phyloP scores from a whole-genome alignment of 2,797 vertebrate genomes.

The Melanotaenia nigrans region DNA sequence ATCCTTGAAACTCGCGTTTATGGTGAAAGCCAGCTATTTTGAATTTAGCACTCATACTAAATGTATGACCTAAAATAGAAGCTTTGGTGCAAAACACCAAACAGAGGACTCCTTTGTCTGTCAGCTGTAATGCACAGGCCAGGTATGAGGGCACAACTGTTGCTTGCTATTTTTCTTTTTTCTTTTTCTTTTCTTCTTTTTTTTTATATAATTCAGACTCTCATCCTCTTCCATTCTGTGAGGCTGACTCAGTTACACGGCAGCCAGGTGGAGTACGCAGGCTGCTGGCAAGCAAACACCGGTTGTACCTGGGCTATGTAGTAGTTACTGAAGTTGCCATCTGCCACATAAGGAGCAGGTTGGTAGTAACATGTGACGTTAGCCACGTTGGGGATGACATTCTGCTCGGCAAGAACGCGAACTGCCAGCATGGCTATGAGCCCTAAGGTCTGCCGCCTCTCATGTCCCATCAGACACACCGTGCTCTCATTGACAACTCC shows the following conservation, averaged over 20 bases:
- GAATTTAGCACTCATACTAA: slow-evolving; percentile 55
- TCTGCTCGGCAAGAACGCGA: slow-evolving; percentile 96
- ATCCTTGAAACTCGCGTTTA: slow-evolving; percentile 49
- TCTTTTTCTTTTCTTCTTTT: too few relatives aligned
- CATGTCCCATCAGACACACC: slow-evolving; percentile 99
- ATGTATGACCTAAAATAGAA: slow-evolving; percentile 68
- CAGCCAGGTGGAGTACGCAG: slow-evolving; percentile 96
- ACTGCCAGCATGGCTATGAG: slow-evolving; percentile 98
- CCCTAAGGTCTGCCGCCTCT: slow-evolving; percentile 96
- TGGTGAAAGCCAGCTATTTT: slow-evolving; percentile 52
- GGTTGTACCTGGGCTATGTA: slow-evolving; percentile 98
- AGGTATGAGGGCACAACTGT: slow-evolving; percentile 43
- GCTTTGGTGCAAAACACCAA: slow-evolving; percentile 77
- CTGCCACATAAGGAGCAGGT: slow-evolving; percentile 96
- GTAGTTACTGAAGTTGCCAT: slow-evolving; percentile 99
- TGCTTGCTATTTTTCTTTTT: slow-evolving; percentile 44
- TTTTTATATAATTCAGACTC: slow-evolving; percentile 18
- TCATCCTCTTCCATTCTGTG: slow-evolving; percentile 40
- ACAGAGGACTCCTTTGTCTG: slow-evolving; percentile 53
- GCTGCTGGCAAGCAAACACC: slow-evolving; percentile 94
- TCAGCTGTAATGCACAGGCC: slow-evolving; percentile 64
- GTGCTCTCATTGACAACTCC: slow-evolving; percentile 99
- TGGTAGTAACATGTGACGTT: slow-evolving; percentile 99
- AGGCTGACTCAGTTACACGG: slow-evolving; percentile 92
- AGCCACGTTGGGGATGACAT: slow-evolving; percentile 97